These are phyloP conservation scores for Nephrocerus scutellatus DNA, from an alignment of 2,888 invertebrate genomes.

Conservation along the genomic window DNA sequence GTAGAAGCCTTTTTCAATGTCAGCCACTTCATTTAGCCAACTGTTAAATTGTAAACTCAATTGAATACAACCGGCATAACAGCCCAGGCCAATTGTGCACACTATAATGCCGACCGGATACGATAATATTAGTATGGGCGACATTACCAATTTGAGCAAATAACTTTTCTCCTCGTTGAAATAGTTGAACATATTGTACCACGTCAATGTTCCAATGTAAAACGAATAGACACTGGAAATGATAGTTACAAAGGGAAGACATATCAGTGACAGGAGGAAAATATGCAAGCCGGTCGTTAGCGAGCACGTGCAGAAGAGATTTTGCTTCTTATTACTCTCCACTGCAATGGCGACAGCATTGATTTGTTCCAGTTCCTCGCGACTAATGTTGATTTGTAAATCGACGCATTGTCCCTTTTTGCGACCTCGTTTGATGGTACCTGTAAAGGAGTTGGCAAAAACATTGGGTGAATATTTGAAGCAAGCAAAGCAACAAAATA, in stretches of 20 bases:
- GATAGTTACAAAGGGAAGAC: slow-evolving; percentile 59
- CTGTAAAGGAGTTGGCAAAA: slow-evolving; percentile 31
- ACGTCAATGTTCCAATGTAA: slow-evolving; percentile 67
- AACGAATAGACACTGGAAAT: slow-evolving; percentile 62
- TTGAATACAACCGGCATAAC: slow-evolving; percentile 62
- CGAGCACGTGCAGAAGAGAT: slow-evolving; percentile 53
- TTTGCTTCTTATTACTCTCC: slow-evolving; percentile 53
- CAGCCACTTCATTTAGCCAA: slow-evolving; percentile 65
- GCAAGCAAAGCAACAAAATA: background rate
- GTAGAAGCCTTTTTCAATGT: slow-evolving; percentile 72
- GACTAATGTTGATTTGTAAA: slow-evolving; percentile 64
- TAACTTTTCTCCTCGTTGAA: slow-evolving; percentile 61
- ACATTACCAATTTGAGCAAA: slow-evolving; percentile 56
- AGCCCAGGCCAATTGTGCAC: slow-evolving; percentile 58
- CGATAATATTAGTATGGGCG: slow-evolving; percentile 60
- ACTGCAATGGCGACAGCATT: slow-evolving; percentile 55
- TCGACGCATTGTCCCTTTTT: slow-evolving; percentile 67
- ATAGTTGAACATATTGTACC: slow-evolving; percentile 68
- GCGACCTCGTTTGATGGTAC: slow-evolving; percentile 65
- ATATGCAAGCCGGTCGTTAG: slow-evolving; percentile 59
- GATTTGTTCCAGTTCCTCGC: slow-evolving; percentile 63
- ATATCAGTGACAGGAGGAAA: slow-evolving; percentile 57
- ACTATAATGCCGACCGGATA: slow-evolving; percentile 64
- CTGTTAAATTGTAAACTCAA: slow-evolving; percentile 60
- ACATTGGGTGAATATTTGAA: background rate